Conservation (phyloP, 2,113 vertebrate species). For the Anolis carolinensis region DNA sequence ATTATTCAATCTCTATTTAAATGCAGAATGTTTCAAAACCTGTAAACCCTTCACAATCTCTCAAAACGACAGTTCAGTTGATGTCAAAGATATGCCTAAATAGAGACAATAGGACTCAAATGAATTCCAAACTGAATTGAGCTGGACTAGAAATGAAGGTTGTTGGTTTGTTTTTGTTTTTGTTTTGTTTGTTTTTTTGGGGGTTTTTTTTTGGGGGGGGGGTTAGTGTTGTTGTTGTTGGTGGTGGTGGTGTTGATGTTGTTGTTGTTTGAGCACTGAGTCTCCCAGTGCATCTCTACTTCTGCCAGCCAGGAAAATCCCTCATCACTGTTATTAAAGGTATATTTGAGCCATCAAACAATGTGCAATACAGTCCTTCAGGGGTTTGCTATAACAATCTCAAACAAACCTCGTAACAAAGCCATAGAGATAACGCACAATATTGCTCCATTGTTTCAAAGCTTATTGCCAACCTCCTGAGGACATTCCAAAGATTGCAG, state of each 20-base stretch:
- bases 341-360: constrained; percentile 6
- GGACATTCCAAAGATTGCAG: background rate
- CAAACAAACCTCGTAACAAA: constrained; percentile 1
- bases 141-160: background rate
- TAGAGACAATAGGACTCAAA: background rate
- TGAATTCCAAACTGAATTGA: background rate
- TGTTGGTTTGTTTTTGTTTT: background rate
- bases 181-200: no score
- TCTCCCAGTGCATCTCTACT: background rate
- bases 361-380: background rate
- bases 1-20: no score
- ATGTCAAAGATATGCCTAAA: background rate
- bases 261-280: background rate
- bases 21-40: background rate
- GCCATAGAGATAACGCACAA: background rate
- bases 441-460: constrained; percentile 2
- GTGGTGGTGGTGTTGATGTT: no score
- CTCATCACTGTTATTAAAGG: background rate
- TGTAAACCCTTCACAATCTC: background rate
- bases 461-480: constrained; percentile 1
- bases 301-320: background rate
- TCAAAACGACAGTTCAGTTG: background rate
- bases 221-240: no score
- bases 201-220: no score
- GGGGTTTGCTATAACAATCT: constrained; percentile 8